These are phyloP conservation scores for Epistrophella euchroma DNA, from an alignment of 2,888 invertebrate genomes.

Conservation along the genomic window DNA sequence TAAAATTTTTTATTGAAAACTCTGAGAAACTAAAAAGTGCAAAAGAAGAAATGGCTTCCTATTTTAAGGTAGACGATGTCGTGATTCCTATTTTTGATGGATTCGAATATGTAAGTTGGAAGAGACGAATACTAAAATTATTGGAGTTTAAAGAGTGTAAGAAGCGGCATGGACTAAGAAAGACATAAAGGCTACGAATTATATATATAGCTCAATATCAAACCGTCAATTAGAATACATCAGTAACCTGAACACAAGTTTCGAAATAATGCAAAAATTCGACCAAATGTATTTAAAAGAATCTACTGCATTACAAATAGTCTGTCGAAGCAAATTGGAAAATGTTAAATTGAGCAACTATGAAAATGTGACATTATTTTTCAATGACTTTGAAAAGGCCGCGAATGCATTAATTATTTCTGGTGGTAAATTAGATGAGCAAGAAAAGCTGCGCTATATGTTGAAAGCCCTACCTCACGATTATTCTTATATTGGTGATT, in stretches of 20 bases:
- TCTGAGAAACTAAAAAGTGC: constrained; percentile 7
- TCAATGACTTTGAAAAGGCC: constrained; percentile 44
- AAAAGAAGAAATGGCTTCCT: constrained; percentile 23
- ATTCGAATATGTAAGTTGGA: constrained; percentile 25
- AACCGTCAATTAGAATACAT: constrained; percentile 32
- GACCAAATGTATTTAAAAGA: constrained; percentile 47
- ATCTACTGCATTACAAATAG: constrained; percentile 50
- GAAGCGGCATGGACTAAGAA: constrained; percentile 18
- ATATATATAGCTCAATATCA: constrained; percentile 31
- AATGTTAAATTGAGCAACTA: constrained; percentile 40
- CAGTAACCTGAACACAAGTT: constrained; percentile 32
- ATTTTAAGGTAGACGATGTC: constrained; percentile 27
- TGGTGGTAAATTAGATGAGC: constrained; percentile 30
- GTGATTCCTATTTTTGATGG: constrained; percentile 30
- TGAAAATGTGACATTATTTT: constrained; percentile 30
- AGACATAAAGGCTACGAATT: constrained; percentile 28
- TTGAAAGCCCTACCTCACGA: constrained; percentile 25
- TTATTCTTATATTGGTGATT: constrained; percentile 34
- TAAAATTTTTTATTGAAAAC: constrained; percentile 19
- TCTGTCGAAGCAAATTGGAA: constrained; percentile 28
- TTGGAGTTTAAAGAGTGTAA: constrained; percentile 35
- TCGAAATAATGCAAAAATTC: constrained; percentile 44
- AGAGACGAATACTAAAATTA: constrained; percentile 29
- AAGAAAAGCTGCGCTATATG: constrained; percentile 34
- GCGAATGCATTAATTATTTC: constrained; percentile 35